These are phyloP conservation scores for Heliocidaris tuberculata DNA, from an alignment of 35 echinoderm and acorn worm genomes.

Conservation along the genomic window DNA sequence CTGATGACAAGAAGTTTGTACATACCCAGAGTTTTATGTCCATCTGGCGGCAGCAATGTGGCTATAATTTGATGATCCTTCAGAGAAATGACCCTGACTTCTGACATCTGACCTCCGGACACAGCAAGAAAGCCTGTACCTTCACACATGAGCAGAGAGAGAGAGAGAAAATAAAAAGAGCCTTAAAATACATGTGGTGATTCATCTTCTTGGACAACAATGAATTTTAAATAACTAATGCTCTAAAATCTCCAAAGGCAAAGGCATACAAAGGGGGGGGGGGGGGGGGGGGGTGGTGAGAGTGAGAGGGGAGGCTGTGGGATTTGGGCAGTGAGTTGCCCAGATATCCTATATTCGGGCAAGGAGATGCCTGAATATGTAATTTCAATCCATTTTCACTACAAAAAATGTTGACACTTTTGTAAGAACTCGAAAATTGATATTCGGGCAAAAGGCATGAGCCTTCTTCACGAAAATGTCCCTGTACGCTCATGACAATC, in stretches of 20 bases:
- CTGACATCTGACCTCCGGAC: conserved; percentile 60
- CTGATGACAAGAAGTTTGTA: background rate
- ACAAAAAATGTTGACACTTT: no score
- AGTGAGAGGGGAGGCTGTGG: background rate
- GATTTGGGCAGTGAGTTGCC: background rate
- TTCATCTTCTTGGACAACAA: background rate
- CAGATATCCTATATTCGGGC: background rate
- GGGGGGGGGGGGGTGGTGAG: background rate
- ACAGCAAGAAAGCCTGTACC: conserved; percentile 50
- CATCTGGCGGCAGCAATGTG: conserved; percentile 5
- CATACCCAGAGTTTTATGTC: conserved; percentile 58
- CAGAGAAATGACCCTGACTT: conserved; percentile 65
- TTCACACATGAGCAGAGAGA: background rate
- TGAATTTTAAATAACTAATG: background rate
- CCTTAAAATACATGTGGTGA: no score
- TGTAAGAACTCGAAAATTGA: no score
- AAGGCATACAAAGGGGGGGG: no score
- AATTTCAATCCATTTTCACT: background rate
- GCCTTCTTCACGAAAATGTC: no score
- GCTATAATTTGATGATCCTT: background rate
- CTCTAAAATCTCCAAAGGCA: background rate
- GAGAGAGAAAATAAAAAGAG: background rate
- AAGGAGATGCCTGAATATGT: background rate
- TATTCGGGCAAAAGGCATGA: no score
- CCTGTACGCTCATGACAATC: no score